Evolutionary conservation across 2,888 invertebrate species (phyloP), one percentile per base, ranked within the genome.

Genomic region (Operophtera brumata): DNA sequence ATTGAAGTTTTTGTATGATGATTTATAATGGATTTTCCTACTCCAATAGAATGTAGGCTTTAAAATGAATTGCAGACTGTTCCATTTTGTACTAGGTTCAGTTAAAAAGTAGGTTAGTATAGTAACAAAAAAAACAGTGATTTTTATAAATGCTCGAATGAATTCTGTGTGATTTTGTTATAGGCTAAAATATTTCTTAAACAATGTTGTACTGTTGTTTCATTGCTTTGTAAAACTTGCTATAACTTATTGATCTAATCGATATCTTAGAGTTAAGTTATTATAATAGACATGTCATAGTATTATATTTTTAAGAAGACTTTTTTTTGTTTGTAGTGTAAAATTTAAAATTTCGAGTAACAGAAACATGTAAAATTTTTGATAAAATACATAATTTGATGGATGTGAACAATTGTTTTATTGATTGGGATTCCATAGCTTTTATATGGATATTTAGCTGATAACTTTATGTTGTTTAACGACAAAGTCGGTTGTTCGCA

Each of bases 171-270:
- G 52, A 49, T 55, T 59, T 55, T 57, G 49, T 55, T 55, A 40
- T 59, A 64, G 46, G 50, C 51, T 50, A 58, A 63, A 57, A 60
- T 63, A 60, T 60, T 47, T 61, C 65, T 61, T 66, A 67, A 66
- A 42, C 53, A 64, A 67, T 67, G 66, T 66, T 65, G 45, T 62
- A 59, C 56, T 61, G 57, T 20, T 54, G 41, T 49, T 11, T 51
- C 44, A 64, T 54, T 64, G 73, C 71, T 71, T 71, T 75, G 74
- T 75, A 71, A 64, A 68, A 69, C 54, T 65, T 60, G 57, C 64
- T 59, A 43, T 62, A 60, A 62, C 36, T 59, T 57, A 61, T 59
- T 64, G 56, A 60, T 64, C 50, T 62, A 52, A 61, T 61, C 61
- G 56, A 62, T 63, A 61, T 49, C 54, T 56, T 57, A 61, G 52